A percentile compares a stretch with the other conserved stretches of the same genome.
phyloP scores from a whole-genome alignment of 1,140 invertebrate species.

The Araneus ventricosus region DNA sequence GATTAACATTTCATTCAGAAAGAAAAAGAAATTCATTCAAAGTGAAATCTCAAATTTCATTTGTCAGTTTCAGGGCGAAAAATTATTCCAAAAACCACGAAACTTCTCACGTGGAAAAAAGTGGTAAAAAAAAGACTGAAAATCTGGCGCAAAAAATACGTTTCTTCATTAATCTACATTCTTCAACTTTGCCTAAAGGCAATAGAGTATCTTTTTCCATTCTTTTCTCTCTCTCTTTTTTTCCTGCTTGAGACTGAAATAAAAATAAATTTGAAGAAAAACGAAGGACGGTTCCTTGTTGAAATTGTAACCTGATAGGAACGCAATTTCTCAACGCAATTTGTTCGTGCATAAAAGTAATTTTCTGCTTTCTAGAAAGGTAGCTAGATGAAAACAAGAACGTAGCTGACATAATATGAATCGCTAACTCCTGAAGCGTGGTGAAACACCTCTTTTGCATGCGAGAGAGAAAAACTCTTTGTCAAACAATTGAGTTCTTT shows the following conservation, averaged over 20 bases:
- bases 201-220: background rate
- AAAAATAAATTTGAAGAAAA: background rate
- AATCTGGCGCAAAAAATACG: too few relatives aligned
- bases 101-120: too few relatives aligned
- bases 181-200: too few relatives aligned
- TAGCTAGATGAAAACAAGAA: background rate
- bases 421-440: constrained; percentile 21
- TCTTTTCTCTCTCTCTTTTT: background rate
- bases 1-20: too few relatives aligned
- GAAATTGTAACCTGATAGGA: constrained; percentile 65
- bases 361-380: constrained; percentile 29
- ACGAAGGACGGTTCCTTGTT: constrained; percentile 12
- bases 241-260: too few relatives aligned
- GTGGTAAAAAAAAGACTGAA: too few relatives aligned
- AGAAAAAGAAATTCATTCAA: too few relatives aligned
- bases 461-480: background rate
- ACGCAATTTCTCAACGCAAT: constrained; percentile 46
- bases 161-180: too few relatives aligned
- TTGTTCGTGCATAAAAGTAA: constrained; percentile 56
- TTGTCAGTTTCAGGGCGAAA: too few relatives aligned
- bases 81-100: too few relatives aligned
- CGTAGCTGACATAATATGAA: constrained; percentile 61
- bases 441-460: constrained; percentile 9
- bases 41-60: too few relatives aligned
- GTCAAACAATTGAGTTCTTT: constrained; percentile 48